phyloP scores from a whole-genome alignment of 1,140 invertebrate species.

The Matsumurasca onukii region DNA sequence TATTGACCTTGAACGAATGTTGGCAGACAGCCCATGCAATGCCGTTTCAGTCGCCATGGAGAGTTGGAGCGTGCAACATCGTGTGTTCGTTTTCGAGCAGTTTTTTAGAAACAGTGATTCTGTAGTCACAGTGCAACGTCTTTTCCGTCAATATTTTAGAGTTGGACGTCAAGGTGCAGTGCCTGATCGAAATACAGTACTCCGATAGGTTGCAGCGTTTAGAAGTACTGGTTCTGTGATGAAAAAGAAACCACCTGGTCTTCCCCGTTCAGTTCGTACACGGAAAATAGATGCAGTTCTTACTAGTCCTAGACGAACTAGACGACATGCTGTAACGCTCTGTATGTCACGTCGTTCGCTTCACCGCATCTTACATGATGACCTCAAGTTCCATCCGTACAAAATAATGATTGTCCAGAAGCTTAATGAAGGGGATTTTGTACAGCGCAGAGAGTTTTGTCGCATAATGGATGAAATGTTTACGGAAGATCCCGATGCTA shows the following conservation, averaged over 20 bases:
- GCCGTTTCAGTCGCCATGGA: neutral
- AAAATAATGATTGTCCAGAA: neutral
- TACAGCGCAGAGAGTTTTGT: neutral
- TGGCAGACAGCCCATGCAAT: neutral
- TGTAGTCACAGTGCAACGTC: neutral
- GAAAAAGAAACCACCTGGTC: neutral
- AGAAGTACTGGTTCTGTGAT: conserved; percentile 33
- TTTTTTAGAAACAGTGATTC: neutral
- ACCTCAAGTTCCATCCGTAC: neutral
- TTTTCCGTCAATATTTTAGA: neutral
- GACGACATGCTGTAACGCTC: neutral
- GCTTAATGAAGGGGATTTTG: neutral
- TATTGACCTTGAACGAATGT: neutral
- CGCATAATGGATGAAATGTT: too few relatives aligned
- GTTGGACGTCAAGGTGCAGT: conserved; percentile 1
- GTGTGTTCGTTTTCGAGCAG: neutral
- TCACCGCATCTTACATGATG: neutral
- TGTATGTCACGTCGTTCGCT: neutral
- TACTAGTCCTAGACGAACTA: neutral
- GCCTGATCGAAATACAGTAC: conserved; percentile 33
- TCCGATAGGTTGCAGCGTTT: conserved; percentile 35
- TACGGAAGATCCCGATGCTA: conserved; percentile 1
- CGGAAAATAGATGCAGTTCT: neutral
- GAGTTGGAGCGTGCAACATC: neutral
- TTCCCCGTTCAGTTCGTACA: neutral